Percentiles rank a stretch among this genome's conserved stretches.
Conservation (phyloP, 2,797 vertebrate genomes). For the Neostethus bicornis region DNA sequence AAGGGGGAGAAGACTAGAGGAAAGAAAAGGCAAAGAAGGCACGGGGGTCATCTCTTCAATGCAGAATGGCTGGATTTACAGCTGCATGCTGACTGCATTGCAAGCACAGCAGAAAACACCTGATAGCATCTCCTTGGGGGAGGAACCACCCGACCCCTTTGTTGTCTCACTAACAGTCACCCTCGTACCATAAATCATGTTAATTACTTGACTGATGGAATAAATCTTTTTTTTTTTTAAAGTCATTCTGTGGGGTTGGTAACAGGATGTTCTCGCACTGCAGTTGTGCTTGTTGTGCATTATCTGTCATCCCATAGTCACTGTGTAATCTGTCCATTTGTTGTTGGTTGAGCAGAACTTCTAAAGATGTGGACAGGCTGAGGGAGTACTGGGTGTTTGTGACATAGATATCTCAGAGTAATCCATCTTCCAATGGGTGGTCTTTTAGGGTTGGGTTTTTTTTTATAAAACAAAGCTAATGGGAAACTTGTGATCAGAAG, state of each 20-base stretch:
- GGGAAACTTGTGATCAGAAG: slow-evolving; percentile 60
- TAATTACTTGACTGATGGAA: slow-evolving; percentile 87
- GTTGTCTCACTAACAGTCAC: slow-evolving; percentile 84
- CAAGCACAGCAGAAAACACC: slow-evolving; percentile 86
- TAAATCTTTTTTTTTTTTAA: slow-evolving; percentile 76
- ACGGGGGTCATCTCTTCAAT: slow-evolving; percentile 69
- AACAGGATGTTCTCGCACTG: slow-evolving; percentile 75
- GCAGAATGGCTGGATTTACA: slow-evolving; percentile 84
- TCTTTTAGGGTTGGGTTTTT: slow-evolving; percentile 49
- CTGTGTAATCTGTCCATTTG: slow-evolving; percentile 83
- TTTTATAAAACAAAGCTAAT: slow-evolving; percentile 59
- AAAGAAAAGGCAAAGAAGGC: slow-evolving; percentile 42
- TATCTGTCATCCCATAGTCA: slow-evolving; percentile 81
- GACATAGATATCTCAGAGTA: slow-evolving; percentile 67
- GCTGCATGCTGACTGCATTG: slow-evolving; percentile 83
- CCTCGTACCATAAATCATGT: slow-evolving; percentile 83
- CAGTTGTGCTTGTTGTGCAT: slow-evolving; percentile 75
- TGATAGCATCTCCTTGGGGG: slow-evolving; percentile 85
- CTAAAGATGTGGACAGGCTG: slow-evolving; percentile 64
- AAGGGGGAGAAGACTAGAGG: slow-evolving; percentile 45
- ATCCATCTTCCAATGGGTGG: slow-evolving; percentile 80
- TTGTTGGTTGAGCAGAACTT: slow-evolving; percentile 67
- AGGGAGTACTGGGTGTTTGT: slow-evolving; percentile 61
- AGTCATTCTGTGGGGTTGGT: slow-evolving; percentile 71
- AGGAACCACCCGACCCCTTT: slow-evolving; percentile 78